phyloP scores from a whole-genome alignment of 1,140 invertebrate species.

The Drosophila ananassae region DNA sequence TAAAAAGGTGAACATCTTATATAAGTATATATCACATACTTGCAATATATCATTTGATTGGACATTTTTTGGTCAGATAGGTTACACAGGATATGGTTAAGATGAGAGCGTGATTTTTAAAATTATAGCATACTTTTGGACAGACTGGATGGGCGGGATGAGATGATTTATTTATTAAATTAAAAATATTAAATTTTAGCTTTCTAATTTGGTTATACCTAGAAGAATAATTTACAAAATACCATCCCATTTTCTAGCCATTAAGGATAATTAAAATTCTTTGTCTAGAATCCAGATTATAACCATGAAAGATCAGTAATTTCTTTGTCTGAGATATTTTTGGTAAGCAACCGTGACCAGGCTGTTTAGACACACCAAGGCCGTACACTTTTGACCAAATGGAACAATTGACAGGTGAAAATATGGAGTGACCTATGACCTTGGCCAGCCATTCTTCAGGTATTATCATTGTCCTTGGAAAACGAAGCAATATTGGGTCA shows the following conservation, averaged over 20 bases:
- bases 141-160: neutral
- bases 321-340: neutral
- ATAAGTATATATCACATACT: constrained; percentile 2
- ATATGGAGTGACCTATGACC: constrained; percentile 38
- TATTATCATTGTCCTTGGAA: constrained; percentile 29
- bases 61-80: neutral
- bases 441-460: constrained; percentile 36
- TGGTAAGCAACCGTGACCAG: neutral
- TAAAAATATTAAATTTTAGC: neutral
- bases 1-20: constrained; percentile 32
- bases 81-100: neutral
- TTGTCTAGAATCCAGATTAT: constrained; percentile 21
- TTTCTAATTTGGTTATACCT: neutral
- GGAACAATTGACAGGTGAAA: constrained; percentile 39
- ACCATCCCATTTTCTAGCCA: neutral
- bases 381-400: neutral
- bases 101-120: neutral
- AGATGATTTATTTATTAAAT: neutral
- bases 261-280: constrained; percentile 3
- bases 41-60: neutral
- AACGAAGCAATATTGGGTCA: constrained; percentile 66
- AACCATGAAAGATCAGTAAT: constrained; percentile 26
- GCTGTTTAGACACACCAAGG: constrained; percentile 26
- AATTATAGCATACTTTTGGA: neutral
- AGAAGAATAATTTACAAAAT: neutral